phyloP scores from a whole-genome alignment of 2,888 invertebrate species.

The Linyphia triangularis region DNA sequence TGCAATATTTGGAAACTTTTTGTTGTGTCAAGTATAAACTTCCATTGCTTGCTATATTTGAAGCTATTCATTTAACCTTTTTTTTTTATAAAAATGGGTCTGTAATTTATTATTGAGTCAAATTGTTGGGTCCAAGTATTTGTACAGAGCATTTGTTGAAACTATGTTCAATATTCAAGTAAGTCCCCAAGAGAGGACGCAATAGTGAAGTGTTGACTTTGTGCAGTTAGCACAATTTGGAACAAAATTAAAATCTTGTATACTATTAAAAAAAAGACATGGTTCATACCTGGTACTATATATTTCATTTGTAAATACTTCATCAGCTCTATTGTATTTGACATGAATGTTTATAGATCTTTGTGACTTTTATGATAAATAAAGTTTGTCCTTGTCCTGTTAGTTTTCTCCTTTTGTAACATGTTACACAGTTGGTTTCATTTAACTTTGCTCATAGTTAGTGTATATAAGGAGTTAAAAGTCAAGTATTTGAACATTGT shows the following conservation, averaged over 20 bases:
- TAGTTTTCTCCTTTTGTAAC: conserved; percentile 37
- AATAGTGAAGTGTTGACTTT: conserved; percentile 21
- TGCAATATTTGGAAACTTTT: background rate
- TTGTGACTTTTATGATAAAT: conserved; percentile 74
- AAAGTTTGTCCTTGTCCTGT: conserved; percentile 63
- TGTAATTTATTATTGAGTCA: conserved; percentile 15
- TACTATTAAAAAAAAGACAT: conserved; percentile 27
- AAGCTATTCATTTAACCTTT: background rate
- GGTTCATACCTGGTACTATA: conserved; percentile 62
- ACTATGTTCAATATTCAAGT: background rate
- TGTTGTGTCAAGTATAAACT: background rate
- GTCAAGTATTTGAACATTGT: too few relatives aligned
- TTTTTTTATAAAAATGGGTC: background rate
- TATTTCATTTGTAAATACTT: conserved; percentile 69
- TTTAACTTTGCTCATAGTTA: too few relatives aligned
- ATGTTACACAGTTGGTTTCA: too few relatives aligned
- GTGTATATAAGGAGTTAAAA: too few relatives aligned
- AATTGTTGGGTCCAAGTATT: conserved; percentile 64
- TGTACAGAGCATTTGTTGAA: conserved; percentile 47
- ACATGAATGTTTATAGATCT: conserved; percentile 74
- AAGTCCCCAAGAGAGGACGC: background rate
- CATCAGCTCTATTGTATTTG: conserved; percentile 52
- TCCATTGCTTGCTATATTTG: background rate
- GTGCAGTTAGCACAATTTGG: conserved; percentile 58
- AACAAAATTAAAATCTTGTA: conserved; percentile 66